phyloP scores from a whole-genome alignment of 2,797 vertebrate species.

The Denticeps clupeoides region DNA sequence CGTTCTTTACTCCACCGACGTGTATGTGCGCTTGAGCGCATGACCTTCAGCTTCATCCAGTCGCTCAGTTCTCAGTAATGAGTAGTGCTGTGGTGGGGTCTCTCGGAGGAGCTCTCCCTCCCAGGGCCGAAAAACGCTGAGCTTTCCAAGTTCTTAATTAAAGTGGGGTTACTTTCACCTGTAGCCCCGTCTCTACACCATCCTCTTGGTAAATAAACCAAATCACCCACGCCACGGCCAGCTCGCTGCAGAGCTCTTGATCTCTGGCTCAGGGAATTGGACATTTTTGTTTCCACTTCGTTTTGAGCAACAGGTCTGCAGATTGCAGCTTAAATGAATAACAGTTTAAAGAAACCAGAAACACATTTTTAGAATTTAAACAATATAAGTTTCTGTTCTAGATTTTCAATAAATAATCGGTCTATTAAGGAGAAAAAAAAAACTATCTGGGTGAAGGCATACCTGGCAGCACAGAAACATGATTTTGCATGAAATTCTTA shows the following conservation, averaged over 20 bases:
- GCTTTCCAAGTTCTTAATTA: constrained; percentile 18
- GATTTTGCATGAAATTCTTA: no score
- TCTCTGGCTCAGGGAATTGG: background rate
- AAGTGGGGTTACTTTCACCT: constrained; percentile 22
- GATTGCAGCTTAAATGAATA: no score
- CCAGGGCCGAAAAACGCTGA: background rate
- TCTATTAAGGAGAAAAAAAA: no score
- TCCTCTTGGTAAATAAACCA: constrained; percentile 22
- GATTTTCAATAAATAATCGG: no score
- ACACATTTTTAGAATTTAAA: no score
- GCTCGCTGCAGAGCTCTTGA: constrained; percentile 8
- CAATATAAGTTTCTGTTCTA: no score
- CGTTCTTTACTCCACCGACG: background rate
- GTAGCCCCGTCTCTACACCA: constrained; percentile 18
- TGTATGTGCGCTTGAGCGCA: constrained; percentile 10
- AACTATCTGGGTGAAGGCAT: no score
- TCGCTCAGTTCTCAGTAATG: background rate
- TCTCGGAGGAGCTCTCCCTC: background rate
- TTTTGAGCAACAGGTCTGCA: no score
- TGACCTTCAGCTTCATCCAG: background rate
- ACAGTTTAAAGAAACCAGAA: no score
- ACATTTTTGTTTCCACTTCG: constrained; percentile 17
- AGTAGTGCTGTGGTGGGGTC: constrained; percentile 1
- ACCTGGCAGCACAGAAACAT: no score
- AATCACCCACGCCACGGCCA: constrained; percentile 15